A percentile compares a stretch with the other conserved stretches of the same genome.
Evolutionary conservation across 2,113 vertebrate genomes (phyloP).

Genomic region (Thalassarche chlororhynchos): DNA sequence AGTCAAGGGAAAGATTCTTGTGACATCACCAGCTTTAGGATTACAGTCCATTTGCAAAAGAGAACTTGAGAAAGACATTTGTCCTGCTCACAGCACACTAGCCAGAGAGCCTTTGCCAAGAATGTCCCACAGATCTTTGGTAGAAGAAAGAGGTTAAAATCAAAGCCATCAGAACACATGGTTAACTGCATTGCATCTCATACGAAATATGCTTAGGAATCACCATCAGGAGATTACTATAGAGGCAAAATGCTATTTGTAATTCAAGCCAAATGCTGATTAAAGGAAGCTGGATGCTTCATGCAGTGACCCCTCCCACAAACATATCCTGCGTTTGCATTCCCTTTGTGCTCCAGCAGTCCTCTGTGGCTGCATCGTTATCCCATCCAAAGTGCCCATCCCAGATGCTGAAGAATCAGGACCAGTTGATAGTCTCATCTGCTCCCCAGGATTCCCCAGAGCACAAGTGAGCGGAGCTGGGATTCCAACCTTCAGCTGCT

Average conservation of each 20-base stretch:
- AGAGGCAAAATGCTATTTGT: background rate
- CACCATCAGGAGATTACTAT: background rate
- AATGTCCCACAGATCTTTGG: background rate
- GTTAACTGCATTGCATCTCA: background rate
- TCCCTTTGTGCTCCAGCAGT: background rate
- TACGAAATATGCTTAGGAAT: background rate
- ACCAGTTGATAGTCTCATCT: background rate
- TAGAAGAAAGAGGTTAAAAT: background rate
- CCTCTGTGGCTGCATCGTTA: background rate
- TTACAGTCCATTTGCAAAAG: background rate
- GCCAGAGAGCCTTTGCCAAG: background rate
- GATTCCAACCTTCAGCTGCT: background rate
- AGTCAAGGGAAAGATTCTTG: background rate
- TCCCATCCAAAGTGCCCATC: background rate
- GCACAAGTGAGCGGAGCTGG: background rate
- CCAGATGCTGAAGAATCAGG: background rate
- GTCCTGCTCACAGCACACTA: rapidly evolving
- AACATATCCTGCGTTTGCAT: background rate
- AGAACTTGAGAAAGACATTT: background rate
- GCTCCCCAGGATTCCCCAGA: background rate
- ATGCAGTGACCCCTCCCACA: background rate
- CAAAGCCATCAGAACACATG: background rate
- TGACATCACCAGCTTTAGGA: background rate
- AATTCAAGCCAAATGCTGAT: background rate
- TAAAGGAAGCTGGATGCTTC: background rate